A percentile compares a stretch with the other conserved stretches of the same genome.
These are phyloP conservation scores for Acleris cristana DNA, from an alignment of 2,888 invertebrate species.

Conservation along the genomic window DNA sequence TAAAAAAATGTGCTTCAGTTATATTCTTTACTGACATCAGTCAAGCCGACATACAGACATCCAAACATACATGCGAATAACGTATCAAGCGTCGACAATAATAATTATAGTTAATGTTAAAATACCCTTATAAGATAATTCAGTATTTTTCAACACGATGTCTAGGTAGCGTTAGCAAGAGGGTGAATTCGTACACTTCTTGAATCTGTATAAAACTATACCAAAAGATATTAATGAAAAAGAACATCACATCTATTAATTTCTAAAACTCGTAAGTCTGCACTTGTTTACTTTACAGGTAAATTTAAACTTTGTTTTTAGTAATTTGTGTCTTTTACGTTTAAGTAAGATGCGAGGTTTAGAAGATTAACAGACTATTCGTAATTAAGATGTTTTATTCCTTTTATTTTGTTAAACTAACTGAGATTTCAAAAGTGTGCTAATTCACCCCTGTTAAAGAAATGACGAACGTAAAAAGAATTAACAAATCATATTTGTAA, in stretches of 20 bases:
- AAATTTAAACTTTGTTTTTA: too few species aligned
- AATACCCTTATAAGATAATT: slow-evolving; percentile 14
- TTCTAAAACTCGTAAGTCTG: too few species aligned
- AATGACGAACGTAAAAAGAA: not conserved
- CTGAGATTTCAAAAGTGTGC: slow-evolving; percentile 2
- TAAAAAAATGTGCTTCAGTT: slow-evolving; percentile 70
- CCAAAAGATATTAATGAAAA: too few species aligned
- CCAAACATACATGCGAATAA: slow-evolving; percentile 49
- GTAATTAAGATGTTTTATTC: too few species aligned
- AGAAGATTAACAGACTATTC: too few species aligned
- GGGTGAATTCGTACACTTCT: slow-evolving; percentile 1
- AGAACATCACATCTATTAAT: too few species aligned
- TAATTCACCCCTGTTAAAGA: not conserved
- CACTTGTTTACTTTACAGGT: too few species aligned
- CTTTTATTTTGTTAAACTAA: not conserved
- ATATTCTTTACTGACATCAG: slow-evolving; percentile 53
- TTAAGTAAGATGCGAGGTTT: too few species aligned
- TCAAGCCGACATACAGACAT: slow-evolving; percentile 65
- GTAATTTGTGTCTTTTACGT: too few species aligned
- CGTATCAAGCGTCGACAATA: slow-evolving; percentile 50
- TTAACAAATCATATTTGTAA: slow-evolving; percentile 3
- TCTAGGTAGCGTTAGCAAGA: too few species aligned
- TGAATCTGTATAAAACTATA: not conserved
- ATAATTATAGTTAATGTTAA: slow-evolving; percentile 17
- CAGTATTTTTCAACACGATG: not conserved